phyloP scores from a whole-genome alignment of 2,797 vertebrate genomes.

The Antrozous pallidus region DNA sequence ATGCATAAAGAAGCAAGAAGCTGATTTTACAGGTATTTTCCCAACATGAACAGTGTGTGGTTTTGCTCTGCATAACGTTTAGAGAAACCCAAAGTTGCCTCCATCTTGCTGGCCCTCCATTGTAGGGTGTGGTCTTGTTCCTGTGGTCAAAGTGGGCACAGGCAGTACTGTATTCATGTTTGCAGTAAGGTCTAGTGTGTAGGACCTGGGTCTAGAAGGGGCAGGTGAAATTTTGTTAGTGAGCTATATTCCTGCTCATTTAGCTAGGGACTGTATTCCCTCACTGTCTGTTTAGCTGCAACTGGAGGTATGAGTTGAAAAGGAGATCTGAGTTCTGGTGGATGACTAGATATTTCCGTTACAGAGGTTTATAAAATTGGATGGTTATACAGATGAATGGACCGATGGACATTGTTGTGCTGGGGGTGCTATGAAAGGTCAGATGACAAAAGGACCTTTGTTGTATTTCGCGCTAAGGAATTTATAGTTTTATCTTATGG shows the following conservation, averaged over 20 bases:
- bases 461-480: neutral
- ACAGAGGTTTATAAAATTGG: neutral
- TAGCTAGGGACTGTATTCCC: neutral
- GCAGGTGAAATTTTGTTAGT: neutral
- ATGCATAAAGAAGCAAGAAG: neutral
- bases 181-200: neutral
- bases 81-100: neutral
- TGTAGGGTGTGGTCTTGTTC: neutral
- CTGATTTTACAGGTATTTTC: neutral
- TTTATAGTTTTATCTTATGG: neutral
- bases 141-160: neutral
- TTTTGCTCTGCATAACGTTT: neutral
- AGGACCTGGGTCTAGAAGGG: neutral
- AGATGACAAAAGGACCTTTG: neutral
- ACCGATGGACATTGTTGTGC: neutral
- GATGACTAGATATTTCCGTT: neutral
- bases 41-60: neutral
- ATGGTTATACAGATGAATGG: neutral
- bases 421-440: neutral
- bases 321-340: neutral
- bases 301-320: neutral
- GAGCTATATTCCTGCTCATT: neutral
- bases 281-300: neutral
- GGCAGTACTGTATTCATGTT: neutral
- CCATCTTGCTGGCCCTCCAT: neutral